Conservation (phyloP, 2,113 vertebrate species). For the Calidris pygmaea region DNA sequence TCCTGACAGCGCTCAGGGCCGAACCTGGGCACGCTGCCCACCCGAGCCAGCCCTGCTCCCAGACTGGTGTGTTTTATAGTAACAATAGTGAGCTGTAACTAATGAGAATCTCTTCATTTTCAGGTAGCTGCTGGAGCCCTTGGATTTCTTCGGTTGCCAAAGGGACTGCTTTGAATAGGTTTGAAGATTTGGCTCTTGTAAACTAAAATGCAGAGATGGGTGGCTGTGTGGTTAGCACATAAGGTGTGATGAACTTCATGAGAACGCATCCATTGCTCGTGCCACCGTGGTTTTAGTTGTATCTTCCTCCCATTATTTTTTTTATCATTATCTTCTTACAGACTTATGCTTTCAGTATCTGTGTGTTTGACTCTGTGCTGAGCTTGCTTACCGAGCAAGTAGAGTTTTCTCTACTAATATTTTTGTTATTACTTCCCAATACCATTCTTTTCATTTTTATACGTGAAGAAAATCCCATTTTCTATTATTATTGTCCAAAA, state of each 20-base stretch:
- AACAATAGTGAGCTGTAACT: background rate
- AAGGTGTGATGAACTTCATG: constrained; percentile 54
- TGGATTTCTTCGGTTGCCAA: background rate
- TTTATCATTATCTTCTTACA: constrained; percentile 54
- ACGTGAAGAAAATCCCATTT: constrained; percentile 43
- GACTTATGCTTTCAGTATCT: background rate
- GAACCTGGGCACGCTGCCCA: background rate
- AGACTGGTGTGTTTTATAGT: background rate
- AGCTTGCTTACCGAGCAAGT: constrained; percentile 54
- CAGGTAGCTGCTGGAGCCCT: constrained; percentile 59
- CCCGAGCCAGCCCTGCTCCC: background rate
- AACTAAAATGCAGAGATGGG: constrained; percentile 65
- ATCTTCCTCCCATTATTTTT: constrained; percentile 58
- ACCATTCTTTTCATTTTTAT: constrained; percentile 26
- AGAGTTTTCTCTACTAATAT: background rate
- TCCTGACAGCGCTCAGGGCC: background rate
- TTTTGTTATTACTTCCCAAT: constrained; percentile 21
- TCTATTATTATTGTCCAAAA: constrained; percentile 28
- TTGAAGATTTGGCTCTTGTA: constrained; percentile 74
- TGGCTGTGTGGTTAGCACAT: constrained; percentile 54
- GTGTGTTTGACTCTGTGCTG: background rate
- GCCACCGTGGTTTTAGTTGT: constrained; percentile 55
- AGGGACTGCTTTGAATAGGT: constrained; percentile 71
- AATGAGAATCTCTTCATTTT: constrained; percentile 41
- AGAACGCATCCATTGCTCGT: constrained; percentile 49